Evolutionary conservation across 2,888 invertebrate species (phyloP), one percentile per base, ranked within the genome.

Genomic region (Tetropium fuscum): DNA sequence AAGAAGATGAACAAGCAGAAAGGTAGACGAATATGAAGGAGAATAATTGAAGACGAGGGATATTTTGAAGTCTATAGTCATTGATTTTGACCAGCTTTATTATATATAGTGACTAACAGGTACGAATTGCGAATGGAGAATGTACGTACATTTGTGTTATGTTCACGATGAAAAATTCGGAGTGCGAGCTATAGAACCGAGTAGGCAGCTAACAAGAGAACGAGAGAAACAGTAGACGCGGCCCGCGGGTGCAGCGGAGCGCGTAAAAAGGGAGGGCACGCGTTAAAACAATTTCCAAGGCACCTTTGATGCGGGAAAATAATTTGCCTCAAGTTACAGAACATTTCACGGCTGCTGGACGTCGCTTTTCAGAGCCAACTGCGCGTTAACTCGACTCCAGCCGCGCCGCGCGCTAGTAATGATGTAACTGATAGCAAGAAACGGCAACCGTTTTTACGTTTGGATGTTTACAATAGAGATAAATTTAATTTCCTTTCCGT

Each of bases 301-400:
- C 71, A 74, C 76, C 75, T 76, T 76, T 76, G 76, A 74, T 74
- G 74, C 74, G 73, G 73, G 72, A 75, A 75, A 76, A 76, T 77
- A 77, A 76, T 77, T 77, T 76, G 78, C 77, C 76, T 76, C 76
- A 77, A 78, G 78, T 77, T 77, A 77, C 75, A 70, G 74, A 77
- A 74, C 75, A 74, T 77, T 78, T 78, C 77, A 77, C 75, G 77
- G 73, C 67, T 66, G 64, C 69, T 74, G 76, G 74, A 71, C 74
- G 63, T 60, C 66, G 65, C 74, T 64, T 76, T 75, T 77, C 73
- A 67, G 53, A 64, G 68, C 60, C 71, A 77, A 77, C 71, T 72
- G 72, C 62, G 73, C 72, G 73, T 70, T 64, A 74, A 70, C 60
- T 60, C 27, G 63, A 53, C 48, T 58, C 61, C 57, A 20, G 51